Conservation (phyloP, 2,113 vertebrate species). For the Cyanoderma ruficeps region DNA sequence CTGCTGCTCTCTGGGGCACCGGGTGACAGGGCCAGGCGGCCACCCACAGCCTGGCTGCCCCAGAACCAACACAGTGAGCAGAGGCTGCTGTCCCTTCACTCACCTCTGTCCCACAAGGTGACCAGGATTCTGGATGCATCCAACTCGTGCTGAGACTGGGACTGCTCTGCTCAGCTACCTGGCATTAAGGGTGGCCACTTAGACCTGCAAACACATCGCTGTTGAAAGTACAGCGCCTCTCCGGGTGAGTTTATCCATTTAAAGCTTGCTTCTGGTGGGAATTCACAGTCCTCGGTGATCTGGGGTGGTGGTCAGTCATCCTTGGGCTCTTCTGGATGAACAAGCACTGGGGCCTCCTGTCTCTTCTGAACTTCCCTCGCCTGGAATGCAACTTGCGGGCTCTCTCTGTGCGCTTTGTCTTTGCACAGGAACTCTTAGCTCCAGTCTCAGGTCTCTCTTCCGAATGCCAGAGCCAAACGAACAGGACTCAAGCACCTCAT, state of each 20-base stretch:
- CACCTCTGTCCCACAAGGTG: fast-evolving
- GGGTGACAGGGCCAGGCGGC: fast-evolving
- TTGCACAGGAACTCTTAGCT: neutral
- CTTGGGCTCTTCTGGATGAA: neutral
- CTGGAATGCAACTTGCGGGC: fast-evolving
- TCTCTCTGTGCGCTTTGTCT: fast-evolving
- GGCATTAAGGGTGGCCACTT: fast-evolving
- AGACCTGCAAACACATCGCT: fast-evolving
- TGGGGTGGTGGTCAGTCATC: neutral
- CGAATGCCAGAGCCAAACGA: neutral
- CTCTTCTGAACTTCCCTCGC: neutral
- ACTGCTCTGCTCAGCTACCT: neutral
- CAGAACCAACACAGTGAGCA: fast-evolving
- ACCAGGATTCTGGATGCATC: neutral
- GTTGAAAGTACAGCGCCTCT: neutral
- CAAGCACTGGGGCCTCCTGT: fast-evolving
- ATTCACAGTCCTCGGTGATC: fast-evolving
- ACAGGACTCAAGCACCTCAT: neutral
- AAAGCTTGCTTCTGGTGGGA: neutral
- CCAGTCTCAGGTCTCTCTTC: neutral
- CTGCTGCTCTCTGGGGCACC: neutral
- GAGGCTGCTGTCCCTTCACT: neutral
- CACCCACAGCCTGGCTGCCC: neutral
- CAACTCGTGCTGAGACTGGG: fast-evolving
- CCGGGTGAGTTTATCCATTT: neutral